Percentiles rank a stretch among this genome's conserved stretches.
Conservation (phyloP, 2,888 invertebrate genomes). For the Acanthosoma haemorrhoidale region DNA sequence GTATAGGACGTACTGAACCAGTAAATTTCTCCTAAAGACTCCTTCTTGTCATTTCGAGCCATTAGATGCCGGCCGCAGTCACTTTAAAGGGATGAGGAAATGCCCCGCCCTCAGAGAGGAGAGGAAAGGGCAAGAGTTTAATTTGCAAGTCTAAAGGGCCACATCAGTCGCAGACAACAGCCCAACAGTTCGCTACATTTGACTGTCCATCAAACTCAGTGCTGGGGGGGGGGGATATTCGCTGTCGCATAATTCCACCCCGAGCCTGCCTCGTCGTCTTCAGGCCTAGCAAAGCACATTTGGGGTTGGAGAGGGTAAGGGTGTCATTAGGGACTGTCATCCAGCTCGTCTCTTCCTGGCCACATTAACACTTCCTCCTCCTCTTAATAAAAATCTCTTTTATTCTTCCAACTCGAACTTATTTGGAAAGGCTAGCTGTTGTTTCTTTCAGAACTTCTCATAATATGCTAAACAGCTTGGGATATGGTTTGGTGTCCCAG, state of each 20-base stretch:
- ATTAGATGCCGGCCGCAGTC: constrained; percentile 12
- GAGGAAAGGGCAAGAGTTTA: constrained; percentile 12
- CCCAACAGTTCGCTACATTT: constrained; percentile 3
- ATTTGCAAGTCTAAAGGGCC: constrained; percentile 11
- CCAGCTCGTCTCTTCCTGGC: too few species aligned
- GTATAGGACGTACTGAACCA: not conserved
- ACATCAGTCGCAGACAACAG: not conserved
- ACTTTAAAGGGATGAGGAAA: not conserved
- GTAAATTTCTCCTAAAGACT: constrained; percentile 2
- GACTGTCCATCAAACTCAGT: constrained; percentile 12
- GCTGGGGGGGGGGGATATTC: too few species aligned
- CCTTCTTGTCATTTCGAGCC: constrained; percentile 2
- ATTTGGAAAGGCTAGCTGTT: too few species aligned
- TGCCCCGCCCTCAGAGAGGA: not conserved
- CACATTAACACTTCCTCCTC: too few species aligned
- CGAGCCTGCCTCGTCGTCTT: not conserved
- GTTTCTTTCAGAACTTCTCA: too few species aligned
- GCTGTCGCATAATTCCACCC: not conserved
- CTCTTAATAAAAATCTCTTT: too few species aligned
- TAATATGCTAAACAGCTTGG: too few species aligned
- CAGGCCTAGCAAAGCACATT: too few species aligned
- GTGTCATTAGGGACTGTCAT: too few species aligned
- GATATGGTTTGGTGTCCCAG: too few species aligned
- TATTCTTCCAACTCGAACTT: too few species aligned
- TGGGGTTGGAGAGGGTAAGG: too few species aligned